A percentile compares a stretch with the other conserved stretches of the same genome.
Evolutionary conservation across 2,113 vertebrate genomes (phyloP).

Genomic region (Pungitius pungitius): DNA sequence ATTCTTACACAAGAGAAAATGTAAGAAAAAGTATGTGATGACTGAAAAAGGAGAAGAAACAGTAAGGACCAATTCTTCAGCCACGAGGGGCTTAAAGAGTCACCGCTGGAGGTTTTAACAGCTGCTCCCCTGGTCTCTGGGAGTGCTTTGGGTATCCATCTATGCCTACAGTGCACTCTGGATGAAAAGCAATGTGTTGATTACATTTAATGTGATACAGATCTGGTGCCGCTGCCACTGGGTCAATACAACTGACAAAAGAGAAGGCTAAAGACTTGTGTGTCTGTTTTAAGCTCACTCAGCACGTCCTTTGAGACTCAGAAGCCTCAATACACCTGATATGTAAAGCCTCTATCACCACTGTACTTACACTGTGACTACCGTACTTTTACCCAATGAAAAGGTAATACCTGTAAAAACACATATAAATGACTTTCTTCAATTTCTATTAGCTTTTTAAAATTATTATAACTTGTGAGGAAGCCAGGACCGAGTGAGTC

Average conservation of each 20-base stretch:
- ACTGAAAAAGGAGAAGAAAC: neutral
- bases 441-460: too few relatives aligned
- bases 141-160: conserved; percentile 28
- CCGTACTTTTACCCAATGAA: neutral
- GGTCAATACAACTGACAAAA: conserved; percentile 59
- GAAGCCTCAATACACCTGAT: conserved; percentile 30
- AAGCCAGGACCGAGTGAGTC: too few relatives aligned
- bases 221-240: conserved; percentile 42
- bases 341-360: conserved; percentile 23
- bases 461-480: too few relatives aligned
- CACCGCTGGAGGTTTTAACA: conserved; percentile 18
- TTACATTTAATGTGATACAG: conserved; percentile 56
- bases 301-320: conserved; percentile 14
- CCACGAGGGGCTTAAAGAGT: conserved; percentile 1
- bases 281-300: conserved; percentile 34
- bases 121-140: conserved; percentile 1
- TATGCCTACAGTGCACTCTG: conserved; percentile 13
- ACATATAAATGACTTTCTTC: neutral
- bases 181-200: conserved; percentile 57
- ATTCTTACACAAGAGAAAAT: conserved; percentile 19
- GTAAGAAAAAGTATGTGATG: conserved; percentile 1
- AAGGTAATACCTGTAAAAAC: neutral
- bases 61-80: neutral
- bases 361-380: neutral
- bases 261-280: conserved; percentile 17